A percentile compares a stretch with the other conserved stretches of the same genome.
Conservation (phyloP, 1,140 invertebrate species). For the Meloidogyne floridensis region DNA sequence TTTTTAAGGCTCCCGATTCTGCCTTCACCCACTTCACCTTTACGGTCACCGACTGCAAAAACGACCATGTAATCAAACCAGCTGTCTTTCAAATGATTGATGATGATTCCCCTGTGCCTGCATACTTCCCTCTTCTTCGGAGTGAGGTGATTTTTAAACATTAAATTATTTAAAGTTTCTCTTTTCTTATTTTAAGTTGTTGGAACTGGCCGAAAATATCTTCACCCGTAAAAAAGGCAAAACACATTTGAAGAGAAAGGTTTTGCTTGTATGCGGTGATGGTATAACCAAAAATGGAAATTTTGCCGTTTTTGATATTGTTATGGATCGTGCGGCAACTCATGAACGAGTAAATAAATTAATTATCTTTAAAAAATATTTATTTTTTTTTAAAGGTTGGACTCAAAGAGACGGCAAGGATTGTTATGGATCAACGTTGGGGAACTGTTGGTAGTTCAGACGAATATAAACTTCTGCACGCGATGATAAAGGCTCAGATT, state of each 20-base stretch:
- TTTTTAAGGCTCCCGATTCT: background rate
- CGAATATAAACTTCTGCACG: slow-evolving; percentile 6
- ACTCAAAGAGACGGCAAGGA: background rate
- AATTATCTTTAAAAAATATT: too few species aligned
- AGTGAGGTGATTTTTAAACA: background rate
- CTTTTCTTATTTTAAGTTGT: background rate
- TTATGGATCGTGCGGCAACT: background rate
- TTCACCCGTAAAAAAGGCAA: background rate
- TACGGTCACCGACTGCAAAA: slow-evolving; percentile 1
- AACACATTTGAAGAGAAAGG: background rate
- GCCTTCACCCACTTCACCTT: background rate
- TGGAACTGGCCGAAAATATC: background rate
- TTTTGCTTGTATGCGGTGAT: slow-evolving; percentile 3
- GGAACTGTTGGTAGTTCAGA: background rate
- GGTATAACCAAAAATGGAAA: background rate
- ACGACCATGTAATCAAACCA: background rate
- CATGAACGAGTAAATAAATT: background rate
- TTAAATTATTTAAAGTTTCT: background rate
- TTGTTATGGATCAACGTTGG: background rate
- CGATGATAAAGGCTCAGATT: slow-evolving; percentile 5
- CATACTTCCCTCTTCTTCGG: background rate
- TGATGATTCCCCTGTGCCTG: background rate
- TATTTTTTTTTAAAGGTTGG: background rate
- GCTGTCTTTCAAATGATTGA: background rate
- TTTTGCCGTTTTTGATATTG: background rate